Evolutionary conservation across 2,888 invertebrate genomes (phyloP).

Genomic region (Tenthredo notha): DNA sequence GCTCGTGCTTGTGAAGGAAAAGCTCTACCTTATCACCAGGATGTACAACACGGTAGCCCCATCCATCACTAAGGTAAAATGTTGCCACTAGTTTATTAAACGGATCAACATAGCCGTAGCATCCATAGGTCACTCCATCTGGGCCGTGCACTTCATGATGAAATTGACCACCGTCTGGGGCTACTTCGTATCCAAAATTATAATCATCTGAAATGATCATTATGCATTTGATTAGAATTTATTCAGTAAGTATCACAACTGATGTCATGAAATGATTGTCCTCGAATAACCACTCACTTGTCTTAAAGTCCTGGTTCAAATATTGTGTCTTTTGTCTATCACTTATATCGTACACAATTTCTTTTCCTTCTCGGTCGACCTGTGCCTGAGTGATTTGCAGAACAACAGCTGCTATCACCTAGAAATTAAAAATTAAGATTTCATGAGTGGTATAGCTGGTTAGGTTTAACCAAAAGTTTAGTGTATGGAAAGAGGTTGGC

Average conservation of each 20-base stretch:
- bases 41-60: slow-evolving; percentile 88
- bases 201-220: slow-evolving; percentile 82
- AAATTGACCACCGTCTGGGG: slow-evolving; percentile 84
- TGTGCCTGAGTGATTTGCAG: slow-evolving; percentile 74
- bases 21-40: slow-evolving; percentile 86
- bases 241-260: background rate
- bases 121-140: slow-evolving; percentile 89
- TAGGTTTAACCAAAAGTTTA: background rate
- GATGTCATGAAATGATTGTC: background rate
- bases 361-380: slow-evolving; percentile 78
- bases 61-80: slow-evolving; percentile 89
- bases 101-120: slow-evolving; percentile 89
- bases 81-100: slow-evolving; percentile 84
- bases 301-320: slow-evolving; percentile 87
- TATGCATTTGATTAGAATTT: slow-evolving; percentile 27
- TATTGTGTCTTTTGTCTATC: slow-evolving; percentile 88
- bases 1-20: slow-evolving; percentile 80
- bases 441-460: background rate
- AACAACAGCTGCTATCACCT: slow-evolving; percentile 78
- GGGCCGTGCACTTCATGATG: slow-evolving; percentile 89
- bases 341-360: slow-evolving; percentile 86
- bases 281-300: slow-evolving; percentile 81
- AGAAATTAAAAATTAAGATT: slow-evolving; percentile 54
- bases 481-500: background rate
- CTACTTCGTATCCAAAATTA: slow-evolving; percentile 89